Percentiles rank a stretch among this genome's conserved stretches.
Conservation (phyloP, 1,140 invertebrate genomes). For the Drosophila tropicalis region DNA sequence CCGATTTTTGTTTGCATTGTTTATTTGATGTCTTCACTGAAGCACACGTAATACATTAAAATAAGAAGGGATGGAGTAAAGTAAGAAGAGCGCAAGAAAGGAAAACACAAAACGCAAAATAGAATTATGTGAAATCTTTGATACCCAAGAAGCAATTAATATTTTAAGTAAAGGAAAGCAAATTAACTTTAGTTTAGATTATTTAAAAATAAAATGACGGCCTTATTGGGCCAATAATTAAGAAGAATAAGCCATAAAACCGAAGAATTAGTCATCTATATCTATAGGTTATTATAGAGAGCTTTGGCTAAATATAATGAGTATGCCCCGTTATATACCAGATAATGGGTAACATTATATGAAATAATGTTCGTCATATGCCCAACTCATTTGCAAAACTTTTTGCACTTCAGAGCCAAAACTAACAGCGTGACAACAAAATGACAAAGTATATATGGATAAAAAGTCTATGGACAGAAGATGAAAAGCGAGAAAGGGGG, state of each 20-base stretch:
- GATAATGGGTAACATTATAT: neutral
- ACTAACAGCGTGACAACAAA: conserved; percentile 56
- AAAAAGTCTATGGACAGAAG: neutral
- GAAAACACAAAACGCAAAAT: neutral
- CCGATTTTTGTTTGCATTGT: neutral
- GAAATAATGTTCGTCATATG: conserved; percentile 23
- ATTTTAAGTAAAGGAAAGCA: too few relatives aligned
- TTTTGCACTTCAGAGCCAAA: conserved; percentile 49
- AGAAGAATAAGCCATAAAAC: too few relatives aligned
- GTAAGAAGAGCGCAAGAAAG: neutral
- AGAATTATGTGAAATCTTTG: neutral
- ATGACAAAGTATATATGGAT: conserved; percentile 44
- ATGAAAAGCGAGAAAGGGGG: neutral
- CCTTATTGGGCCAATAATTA: too few relatives aligned
- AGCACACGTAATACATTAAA: conserved; percentile 58
- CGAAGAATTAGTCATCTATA: too few relatives aligned
- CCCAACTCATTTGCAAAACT: conserved; percentile 57
- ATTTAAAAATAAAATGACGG: too few relatives aligned
- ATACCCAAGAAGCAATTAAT: too few relatives aligned
- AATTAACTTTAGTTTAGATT: too few relatives aligned
- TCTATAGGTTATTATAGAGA: too few relatives aligned
- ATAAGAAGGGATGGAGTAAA: conserved; percentile 29
- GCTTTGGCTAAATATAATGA: too few relatives aligned
- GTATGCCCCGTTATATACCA: neutral
- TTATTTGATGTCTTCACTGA: neutral